phyloP scores from a whole-genome alignment of 2,797 vertebrate genomes.

The Gobio occitaniae region DNA sequence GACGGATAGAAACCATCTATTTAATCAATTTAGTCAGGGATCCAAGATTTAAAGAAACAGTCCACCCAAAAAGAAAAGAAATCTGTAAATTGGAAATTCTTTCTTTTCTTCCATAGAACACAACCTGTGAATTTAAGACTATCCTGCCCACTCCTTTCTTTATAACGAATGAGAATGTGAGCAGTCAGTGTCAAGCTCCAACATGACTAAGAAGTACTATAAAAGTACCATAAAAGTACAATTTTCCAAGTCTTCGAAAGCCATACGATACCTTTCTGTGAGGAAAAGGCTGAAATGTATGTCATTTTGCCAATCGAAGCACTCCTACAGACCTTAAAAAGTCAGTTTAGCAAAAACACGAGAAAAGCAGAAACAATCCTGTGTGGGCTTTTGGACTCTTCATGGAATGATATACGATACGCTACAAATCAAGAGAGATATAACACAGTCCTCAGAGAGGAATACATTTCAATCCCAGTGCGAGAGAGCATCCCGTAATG shows the following conservation, averaged over 20 bases:
- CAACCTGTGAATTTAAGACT: not conserved
- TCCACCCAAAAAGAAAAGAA: not conserved
- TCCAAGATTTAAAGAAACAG: not conserved
- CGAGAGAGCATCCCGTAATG: conserved; percentile 24
- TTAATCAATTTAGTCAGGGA: conserved; percentile 32
- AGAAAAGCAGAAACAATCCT: conserved; percentile 5
- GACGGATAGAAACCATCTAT: conserved; percentile 14
- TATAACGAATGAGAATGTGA: not conserved
- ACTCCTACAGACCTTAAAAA: conserved; percentile 22
- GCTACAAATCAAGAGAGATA: conserved; percentile 35
- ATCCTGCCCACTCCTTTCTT: not conserved
- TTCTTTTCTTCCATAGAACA: not conserved
- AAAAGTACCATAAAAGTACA: not conserved
- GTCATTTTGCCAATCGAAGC: not conserved
- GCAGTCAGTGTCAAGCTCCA: not conserved
- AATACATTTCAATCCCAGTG: conserved; percentile 35
- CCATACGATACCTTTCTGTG: not conserved
- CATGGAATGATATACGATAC: conserved; percentile 21
- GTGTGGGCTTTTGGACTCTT: conserved; percentile 24
- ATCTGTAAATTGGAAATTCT: not conserved
- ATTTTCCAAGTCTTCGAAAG: not conserved
- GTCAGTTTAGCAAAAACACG: conserved; percentile 14
- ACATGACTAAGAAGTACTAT: not conserved
- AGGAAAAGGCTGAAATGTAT: not conserved
- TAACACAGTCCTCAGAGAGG: conserved; percentile 23